These are phyloP conservation scores for Ischnus inquisitorius DNA, from an alignment of 2,888 invertebrate species.

Conservation along the genomic window DNA sequence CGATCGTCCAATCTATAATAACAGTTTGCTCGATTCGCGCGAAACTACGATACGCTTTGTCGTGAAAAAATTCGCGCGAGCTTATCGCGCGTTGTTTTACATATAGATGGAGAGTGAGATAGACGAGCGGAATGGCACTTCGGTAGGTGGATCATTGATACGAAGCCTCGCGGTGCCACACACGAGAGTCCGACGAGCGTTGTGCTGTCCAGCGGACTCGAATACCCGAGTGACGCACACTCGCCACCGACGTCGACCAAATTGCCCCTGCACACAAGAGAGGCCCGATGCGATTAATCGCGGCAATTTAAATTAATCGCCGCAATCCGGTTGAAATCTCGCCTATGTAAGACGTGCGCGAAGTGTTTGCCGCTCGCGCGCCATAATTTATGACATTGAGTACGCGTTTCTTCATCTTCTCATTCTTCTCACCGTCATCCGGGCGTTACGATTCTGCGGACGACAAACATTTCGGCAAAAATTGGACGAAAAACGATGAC, in stretches of 20 bases:
- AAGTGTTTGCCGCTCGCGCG: constrained; percentile 28
- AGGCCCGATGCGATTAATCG: constrained; percentile 59
- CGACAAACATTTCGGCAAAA: background rate
- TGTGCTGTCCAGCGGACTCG: background rate
- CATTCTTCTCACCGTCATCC: background rate
- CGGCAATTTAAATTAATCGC: constrained; percentile 69
- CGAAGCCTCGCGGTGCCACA: constrained; percentile 22
- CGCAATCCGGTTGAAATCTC: constrained; percentile 69
- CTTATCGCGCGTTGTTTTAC: constrained; percentile 35
- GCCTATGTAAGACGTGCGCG: constrained; percentile 56
- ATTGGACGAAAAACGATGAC: background rate
- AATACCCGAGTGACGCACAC: constrained; percentile 22
- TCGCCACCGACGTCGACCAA: constrained; percentile 26
- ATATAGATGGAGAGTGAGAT: constrained; percentile 35
- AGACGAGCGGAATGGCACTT: constrained; percentile 9
- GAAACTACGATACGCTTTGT: background rate
- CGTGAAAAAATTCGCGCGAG: constrained; percentile 10
- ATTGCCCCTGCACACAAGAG: constrained; percentile 39
- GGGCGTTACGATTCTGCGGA: constrained; percentile 42
- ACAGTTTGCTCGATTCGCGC: background rate
- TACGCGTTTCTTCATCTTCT: background rate
- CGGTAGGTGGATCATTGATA: constrained; percentile 27
- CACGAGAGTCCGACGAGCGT: background rate
- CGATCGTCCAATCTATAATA: background rate
- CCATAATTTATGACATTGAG: constrained; percentile 62